These are phyloP conservation scores for Steatornis caripensis DNA, from an alignment of 2,113 vertebrate genomes.

Conservation along the genomic window DNA sequence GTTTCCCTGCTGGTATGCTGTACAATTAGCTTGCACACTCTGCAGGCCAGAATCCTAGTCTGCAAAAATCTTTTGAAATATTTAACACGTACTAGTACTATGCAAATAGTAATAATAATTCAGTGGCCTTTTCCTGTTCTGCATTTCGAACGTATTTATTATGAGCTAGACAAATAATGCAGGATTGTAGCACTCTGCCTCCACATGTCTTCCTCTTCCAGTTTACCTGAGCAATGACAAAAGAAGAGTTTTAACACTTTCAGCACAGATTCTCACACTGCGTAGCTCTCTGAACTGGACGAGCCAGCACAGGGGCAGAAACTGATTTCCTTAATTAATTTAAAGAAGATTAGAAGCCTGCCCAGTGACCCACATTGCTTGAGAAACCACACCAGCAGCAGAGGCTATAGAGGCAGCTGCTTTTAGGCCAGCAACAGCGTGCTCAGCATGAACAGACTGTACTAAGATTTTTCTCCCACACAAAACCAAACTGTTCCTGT, in stretches of 20 bases:
- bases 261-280: not conserved
- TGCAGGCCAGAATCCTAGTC: not conserved
- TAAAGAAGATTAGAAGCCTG: not conserved
- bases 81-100: not conserved
- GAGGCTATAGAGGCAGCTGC: constrained; percentile 23
- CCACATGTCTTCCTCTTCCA: not conserved
- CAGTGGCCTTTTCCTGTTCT: not conserved
- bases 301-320: not conserved
- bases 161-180: not conserved
- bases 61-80: constrained; percentile 8
- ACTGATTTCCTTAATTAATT: not conserved
- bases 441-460: constrained; percentile 56
- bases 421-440: constrained; percentile 53
- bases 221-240: not conserved
- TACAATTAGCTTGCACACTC: not conserved
- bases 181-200: not conserved
- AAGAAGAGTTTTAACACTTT: not conserved
- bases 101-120: constrained; percentile 11
- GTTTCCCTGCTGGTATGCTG: not conserved
- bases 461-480: constrained; percentile 56
- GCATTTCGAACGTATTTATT: not conserved
- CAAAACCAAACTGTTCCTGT: constrained; percentile 60
- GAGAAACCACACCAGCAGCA: not conserved
- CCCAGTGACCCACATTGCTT: constrained; percentile 11
- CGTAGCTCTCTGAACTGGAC: fast-evolving